Evolutionary conservation across 2,888 invertebrate species (phyloP).

Genomic region (Sinelater perroti): DNA sequence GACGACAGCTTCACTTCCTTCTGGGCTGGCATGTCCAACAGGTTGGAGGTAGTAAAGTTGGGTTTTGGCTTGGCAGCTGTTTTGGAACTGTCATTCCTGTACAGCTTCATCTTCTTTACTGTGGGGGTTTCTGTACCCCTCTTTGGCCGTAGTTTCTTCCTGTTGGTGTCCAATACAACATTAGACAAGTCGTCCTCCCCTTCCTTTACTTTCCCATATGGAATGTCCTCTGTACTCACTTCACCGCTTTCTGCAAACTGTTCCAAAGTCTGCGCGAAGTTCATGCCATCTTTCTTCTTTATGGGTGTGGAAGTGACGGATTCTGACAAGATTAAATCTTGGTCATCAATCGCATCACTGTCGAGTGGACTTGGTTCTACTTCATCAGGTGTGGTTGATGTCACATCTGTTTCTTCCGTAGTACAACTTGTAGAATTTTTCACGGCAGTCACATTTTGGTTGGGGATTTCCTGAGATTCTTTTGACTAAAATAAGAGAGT

Average conservation of each 20-base stretch:
- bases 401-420: constrained; percentile 43
- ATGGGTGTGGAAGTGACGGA: constrained; percentile 37
- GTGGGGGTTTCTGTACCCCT: constrained; percentile 1
- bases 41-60: constrained; percentile 18
- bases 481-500: constrained; percentile 32
- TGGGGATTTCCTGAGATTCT: constrained; percentile 31
- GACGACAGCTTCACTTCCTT: constrained; percentile 42
- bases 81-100: neutral
- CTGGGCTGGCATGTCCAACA: constrained; percentile 25
- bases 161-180: constrained; percentile 10
- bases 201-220: constrained; percentile 1
- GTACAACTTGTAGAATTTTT: constrained; percentile 4
- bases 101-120: constrained; percentile 28
- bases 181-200: neutral
- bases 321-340: constrained; percentile 11
- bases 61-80: constrained; percentile 22
- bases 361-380: neutral
- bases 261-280: constrained; percentile 1
- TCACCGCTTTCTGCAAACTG: constrained; percentile 10
- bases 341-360: neutral
- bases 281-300: constrained; percentile 15
- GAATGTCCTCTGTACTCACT: neutral
- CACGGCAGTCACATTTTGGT: constrained; percentile 17
- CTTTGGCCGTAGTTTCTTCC: constrained; percentile 22
- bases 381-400: constrained; percentile 43